These are phyloP conservation scores for Orthonychiurus folsomi DNA, from an alignment of 2,888 invertebrate genomes.

Conservation along the genomic window DNA sequence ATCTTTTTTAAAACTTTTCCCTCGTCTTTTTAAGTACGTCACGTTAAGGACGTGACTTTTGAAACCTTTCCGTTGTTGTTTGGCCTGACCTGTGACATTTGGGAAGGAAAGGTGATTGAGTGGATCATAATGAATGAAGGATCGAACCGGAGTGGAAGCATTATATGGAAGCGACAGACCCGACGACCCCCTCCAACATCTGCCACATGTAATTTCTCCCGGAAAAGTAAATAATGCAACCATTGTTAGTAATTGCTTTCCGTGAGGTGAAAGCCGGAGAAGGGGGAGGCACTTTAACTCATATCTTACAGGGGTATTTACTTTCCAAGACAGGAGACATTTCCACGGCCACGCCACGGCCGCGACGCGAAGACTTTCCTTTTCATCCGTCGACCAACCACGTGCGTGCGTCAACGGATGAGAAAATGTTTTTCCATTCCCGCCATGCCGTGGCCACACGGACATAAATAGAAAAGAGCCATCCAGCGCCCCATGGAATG, in stretches of 20 bases:
- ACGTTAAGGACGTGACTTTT: neutral
- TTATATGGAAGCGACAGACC: neutral
- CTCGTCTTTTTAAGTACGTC: too few species aligned
- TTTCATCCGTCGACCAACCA: too few species aligned
- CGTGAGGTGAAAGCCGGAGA: neutral
- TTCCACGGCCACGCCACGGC: neutral
- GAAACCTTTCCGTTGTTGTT: neutral
- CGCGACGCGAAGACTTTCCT: too few species aligned
- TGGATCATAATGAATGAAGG: neutral
- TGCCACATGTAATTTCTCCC: neutral
- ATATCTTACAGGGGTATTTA: neutral
- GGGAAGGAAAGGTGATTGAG: neutral
- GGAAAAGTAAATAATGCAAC: neutral
- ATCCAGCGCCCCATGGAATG: too few species aligned
- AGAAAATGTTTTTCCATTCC: too few species aligned
- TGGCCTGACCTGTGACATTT: neutral
- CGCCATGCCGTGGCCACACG: too few species aligned
- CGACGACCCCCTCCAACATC: too few species aligned
- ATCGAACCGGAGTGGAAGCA: neutral
- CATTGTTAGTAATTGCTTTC: slow-evolving; percentile 1
- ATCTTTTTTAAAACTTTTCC: too few species aligned
- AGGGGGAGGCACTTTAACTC: neutral
- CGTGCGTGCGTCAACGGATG: too few species aligned
- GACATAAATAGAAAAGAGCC: too few species aligned
- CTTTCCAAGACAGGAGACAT: neutral